These are phyloP conservation scores for Cotesia congregata DNA, from an alignment of 2,888 invertebrate species.

Conservation along the genomic window DNA sequence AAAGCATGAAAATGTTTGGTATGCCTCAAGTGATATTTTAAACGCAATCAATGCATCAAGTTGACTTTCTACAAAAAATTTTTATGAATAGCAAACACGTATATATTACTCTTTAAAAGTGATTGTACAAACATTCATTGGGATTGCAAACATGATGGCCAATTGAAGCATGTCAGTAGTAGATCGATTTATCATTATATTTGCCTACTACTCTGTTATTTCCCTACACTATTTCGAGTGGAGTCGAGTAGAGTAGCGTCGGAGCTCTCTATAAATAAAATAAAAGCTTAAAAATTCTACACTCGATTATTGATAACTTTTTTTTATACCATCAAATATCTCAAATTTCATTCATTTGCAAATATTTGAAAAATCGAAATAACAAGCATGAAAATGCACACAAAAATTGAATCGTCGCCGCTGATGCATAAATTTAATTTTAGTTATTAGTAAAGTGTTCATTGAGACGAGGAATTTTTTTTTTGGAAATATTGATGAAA, in stretches of 20 bases:
- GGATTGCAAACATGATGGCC: constrained; percentile 32
- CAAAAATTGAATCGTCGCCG: no score
- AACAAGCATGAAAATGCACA: background rate
- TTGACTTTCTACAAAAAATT: background rate
- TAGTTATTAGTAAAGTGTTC: background rate
- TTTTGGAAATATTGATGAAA: background rate
- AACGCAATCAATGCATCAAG: background rate
- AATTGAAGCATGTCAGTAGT: constrained; percentile 27
- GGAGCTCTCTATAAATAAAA: background rate
- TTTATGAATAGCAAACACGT: background rate
- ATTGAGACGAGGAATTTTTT: background rate
- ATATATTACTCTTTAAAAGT: background rate
- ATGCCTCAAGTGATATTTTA: background rate
- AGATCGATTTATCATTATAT: constrained; percentile 46
- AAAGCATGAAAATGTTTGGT: no score
- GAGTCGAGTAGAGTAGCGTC: constrained; percentile 3
- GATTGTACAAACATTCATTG: constrained; percentile 25
- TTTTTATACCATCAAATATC: background rate
- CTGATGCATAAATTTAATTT: no score
- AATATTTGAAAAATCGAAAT: background rate
- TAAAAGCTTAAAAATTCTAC: background rate
- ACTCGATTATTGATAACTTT: background rate
- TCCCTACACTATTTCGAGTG: background rate
- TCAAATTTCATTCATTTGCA: background rate
- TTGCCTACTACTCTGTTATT: constrained; percentile 32